Conservation (phyloP, 2,888 invertebrate genomes). For the Platypus cylindrus region DNA sequence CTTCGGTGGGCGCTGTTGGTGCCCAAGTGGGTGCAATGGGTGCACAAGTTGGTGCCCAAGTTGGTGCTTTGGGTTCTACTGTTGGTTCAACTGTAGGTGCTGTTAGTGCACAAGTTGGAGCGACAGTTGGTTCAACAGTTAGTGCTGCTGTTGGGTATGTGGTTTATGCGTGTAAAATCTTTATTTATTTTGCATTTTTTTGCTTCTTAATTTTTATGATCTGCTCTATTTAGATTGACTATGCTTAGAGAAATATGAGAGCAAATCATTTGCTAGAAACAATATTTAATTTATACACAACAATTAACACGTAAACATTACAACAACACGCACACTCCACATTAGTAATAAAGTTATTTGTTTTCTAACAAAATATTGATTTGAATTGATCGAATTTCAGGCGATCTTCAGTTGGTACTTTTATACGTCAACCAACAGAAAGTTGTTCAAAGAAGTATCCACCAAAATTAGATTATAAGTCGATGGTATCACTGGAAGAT, state of each 20-base stretch:
- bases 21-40: constrained; percentile 29
- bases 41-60: constrained; percentile 27
- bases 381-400: constrained; percentile 45
- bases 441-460: constrained; percentile 43
- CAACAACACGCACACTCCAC: too few relatives aligned
- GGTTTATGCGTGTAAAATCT: too few relatives aligned
- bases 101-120: constrained; percentile 28
- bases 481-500: constrained; percentile 89
- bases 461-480: constrained; percentile 77
- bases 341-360: too few relatives aligned
- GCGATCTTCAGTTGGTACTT: constrained; percentile 76
- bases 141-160: constrained; percentile 32
- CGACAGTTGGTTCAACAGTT: constrained; percentile 27
- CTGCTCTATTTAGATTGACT: too few relatives aligned
- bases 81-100: constrained; percentile 29
- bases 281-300: too few relatives aligned
- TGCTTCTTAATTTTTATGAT: too few relatives aligned
- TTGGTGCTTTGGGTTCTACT: constrained; percentile 31
- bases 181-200: too few relatives aligned
- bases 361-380: too few relatives aligned
- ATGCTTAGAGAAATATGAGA: too few relatives aligned
- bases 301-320: too few relatives aligned
- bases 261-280: too few relatives aligned
- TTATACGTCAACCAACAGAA: constrained; percentile 60
- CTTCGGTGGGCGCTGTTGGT: constrained; percentile 32